Evolutionary conservation across 2,113 vertebrate genomes (phyloP).

Genomic region (Chloropsis cyanopogon): DNA sequence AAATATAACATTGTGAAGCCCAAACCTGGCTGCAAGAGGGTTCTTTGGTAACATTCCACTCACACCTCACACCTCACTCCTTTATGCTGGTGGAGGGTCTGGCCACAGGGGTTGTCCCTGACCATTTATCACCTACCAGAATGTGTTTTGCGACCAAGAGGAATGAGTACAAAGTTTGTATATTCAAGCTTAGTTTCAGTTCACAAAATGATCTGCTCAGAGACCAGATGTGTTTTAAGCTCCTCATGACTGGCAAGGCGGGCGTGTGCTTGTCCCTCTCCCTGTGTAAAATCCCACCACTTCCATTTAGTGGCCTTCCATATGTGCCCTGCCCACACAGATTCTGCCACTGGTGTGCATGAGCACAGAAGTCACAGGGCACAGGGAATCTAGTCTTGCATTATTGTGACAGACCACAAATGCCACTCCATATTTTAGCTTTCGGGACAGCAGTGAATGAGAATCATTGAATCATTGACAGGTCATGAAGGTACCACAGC

Average conservation of each 20-base stretch:
- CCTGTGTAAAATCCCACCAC: not conserved
- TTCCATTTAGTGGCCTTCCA: not conserved
- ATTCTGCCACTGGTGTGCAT: not conserved
- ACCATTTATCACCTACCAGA: not conserved
- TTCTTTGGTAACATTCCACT: not conserved
- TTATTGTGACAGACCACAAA: not conserved
- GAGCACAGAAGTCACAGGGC: not conserved
- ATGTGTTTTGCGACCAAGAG: not conserved
- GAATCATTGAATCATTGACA: not conserved
- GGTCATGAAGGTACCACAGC: not conserved
- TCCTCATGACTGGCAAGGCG: not conserved
- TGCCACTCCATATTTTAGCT: not conserved
- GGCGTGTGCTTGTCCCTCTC: not conserved
- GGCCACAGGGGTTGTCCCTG: not conserved
- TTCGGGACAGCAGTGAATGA: not conserved
- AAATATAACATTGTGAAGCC: not conserved
- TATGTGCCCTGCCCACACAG: not conserved
- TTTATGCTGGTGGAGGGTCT: not conserved
- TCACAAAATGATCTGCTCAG: not conserved
- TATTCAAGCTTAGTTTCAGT: not conserved
- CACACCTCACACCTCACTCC: too few relatives aligned
- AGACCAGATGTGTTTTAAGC: not conserved
- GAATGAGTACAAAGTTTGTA: not conserved
- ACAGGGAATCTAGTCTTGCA: not conserved
- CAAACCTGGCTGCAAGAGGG: not conserved